Percentiles rank a stretch among this genome's conserved stretches.
phyloP scores from a whole-genome alignment of 2,888 invertebrate genomes.

The Athetis lepigone region DNA sequence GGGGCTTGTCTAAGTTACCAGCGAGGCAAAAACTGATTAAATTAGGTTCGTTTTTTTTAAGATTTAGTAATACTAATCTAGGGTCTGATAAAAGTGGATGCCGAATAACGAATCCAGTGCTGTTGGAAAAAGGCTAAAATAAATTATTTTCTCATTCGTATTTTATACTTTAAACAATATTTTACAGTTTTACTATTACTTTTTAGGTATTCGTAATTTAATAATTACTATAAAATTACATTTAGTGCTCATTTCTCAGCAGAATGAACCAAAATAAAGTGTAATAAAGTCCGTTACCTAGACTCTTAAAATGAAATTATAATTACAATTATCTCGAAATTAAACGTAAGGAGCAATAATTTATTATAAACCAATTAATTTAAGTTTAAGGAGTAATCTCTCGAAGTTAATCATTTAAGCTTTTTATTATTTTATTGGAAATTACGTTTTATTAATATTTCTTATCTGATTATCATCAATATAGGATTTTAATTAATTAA shows the following conservation, averaged over 20 bases:
- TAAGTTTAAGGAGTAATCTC: constrained; percentile 3
- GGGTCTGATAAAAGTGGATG: too few species aligned
- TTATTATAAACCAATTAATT: constrained; percentile 18
- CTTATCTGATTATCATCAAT: constrained; percentile 22
- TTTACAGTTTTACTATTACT: too few species aligned
- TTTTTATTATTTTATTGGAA: constrained; percentile 19
- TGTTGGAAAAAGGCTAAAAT: too few species aligned
- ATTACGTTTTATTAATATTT: constrained; percentile 20
- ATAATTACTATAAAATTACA: neutral
- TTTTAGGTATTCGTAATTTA: neutral
- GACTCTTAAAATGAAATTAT: neutral
- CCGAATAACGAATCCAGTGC: too few species aligned
- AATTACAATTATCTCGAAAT: neutral
- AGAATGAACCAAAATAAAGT: neutral
- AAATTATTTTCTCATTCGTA: too few species aligned
- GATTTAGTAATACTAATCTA: too few species aligned
- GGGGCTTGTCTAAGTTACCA: too few species aligned
- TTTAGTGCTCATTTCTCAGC: neutral
- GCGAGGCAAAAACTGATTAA: too few species aligned
- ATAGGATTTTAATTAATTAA: constrained; percentile 31
- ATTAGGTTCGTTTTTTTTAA: too few species aligned
- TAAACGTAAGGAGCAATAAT: neutral
- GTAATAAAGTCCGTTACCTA: neutral
- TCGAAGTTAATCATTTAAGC: constrained; percentile 16
- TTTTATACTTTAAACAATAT: too few species aligned